phyloP scores from a whole-genome alignment of 2,797 vertebrate genomes.

The Mus spretus region DNA sequence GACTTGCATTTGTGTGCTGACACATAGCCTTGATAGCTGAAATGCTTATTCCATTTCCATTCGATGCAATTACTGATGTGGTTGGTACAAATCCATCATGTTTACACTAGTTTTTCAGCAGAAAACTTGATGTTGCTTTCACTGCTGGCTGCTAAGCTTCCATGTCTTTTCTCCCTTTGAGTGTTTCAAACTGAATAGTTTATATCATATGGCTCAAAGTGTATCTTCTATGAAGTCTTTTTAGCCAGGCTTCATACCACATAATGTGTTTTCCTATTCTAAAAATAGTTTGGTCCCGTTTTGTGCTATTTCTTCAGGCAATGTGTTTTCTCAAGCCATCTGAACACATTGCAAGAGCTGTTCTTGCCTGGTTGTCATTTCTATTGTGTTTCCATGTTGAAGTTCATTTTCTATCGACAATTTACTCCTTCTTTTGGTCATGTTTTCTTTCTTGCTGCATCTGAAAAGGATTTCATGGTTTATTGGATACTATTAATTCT shows the following conservation, averaged over 20 bases:
- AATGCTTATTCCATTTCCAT: background rate
- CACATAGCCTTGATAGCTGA: background rate
- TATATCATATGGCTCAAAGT: background rate
- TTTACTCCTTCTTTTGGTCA: background rate
- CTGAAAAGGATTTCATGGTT: conserved; percentile 17
- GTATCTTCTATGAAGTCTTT: background rate
- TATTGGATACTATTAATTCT: background rate
- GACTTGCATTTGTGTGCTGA: background rate
- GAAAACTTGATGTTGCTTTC: background rate
- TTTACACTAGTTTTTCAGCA: background rate
- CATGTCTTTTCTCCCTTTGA: background rate
- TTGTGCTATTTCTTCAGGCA: background rate
- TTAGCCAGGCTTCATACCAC: background rate
- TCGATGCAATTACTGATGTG: background rate
- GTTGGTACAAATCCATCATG: background rate
- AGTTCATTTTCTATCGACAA: background rate
- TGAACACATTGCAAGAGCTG: background rate
- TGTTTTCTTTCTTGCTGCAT: background rate
- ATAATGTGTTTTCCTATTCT: background rate
- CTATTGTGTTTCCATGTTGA: background rate
- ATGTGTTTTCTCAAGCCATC: background rate
- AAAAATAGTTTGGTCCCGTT: background rate
- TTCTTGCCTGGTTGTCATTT: background rate
- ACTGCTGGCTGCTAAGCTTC: background rate
- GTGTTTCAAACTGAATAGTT: background rate